These are phyloP conservation scores for Rhyacichthys aspro DNA, from an alignment of 2,797 vertebrate species.

Conservation along the genomic window DNA sequence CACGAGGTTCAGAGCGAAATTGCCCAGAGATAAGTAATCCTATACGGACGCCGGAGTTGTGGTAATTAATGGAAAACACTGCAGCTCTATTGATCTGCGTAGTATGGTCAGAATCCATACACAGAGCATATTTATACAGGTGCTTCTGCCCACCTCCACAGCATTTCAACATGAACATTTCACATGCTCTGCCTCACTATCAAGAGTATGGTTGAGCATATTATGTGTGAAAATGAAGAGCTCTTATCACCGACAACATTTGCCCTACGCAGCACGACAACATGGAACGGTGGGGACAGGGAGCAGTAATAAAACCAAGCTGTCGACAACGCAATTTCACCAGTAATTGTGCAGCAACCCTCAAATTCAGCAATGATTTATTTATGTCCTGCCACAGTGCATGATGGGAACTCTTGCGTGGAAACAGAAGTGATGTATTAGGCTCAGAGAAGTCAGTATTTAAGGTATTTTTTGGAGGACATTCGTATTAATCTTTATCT, in stretches of 20 bases:
- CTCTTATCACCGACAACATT: not conserved
- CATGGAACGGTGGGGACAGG: not conserved
- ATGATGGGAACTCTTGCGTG: constrained; percentile 6
- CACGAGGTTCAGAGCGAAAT: too few species aligned
- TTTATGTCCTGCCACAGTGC: not conserved
- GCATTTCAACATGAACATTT: not conserved
- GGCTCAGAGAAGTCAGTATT: not conserved
- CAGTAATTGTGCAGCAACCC: constrained; percentile 1
- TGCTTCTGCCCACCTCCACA: not conserved
- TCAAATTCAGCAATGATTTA: constrained; percentile 7
- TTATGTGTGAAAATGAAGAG: not conserved
- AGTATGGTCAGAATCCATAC: not conserved
- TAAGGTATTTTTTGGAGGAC: not conserved
- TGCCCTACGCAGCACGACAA: not conserved
- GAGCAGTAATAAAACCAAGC: constrained; percentile 5
- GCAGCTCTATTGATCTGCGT: not conserved
- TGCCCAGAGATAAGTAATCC: too few species aligned
- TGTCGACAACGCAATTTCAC: constrained; percentile 8
- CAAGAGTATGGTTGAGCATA: not conserved
- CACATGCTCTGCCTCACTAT: not conserved
- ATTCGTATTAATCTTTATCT: too few species aligned
- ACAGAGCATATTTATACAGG: not conserved
- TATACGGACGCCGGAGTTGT: too few species aligned
- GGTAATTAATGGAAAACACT: too few species aligned
- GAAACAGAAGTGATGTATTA: not conserved